Base-by-base conservation (phyloP, 2,113 vertebrate species). In the Sceloporus tristichus region DNA sequence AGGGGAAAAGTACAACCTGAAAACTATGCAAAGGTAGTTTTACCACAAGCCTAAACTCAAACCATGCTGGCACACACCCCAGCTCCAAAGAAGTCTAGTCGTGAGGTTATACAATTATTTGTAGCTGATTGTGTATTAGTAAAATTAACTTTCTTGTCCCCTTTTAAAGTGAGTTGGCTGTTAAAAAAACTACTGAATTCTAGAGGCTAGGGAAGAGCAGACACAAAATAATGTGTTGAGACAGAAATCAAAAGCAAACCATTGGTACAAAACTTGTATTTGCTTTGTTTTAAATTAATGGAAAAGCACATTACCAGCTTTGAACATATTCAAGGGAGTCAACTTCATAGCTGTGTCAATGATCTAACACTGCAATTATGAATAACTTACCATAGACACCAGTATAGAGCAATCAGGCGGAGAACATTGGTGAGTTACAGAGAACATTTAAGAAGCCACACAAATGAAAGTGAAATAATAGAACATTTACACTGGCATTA, bases 201-300 rank as follows among this genome's bases (percentile, higher is more conserved):
- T 53, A 38, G 38, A 29, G 4, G 38, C 5, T 18, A 10, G n/a
- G 34, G 3, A 29, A 4, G 70, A 23, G 40, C 23, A 34, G 1
- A 0, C 2, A 19, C 1, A 59, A 16, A 68, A 27, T 25, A 74
- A 83, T 27, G 73, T 75, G 74, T 88, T 66, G 0, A 25, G 65
- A 84, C n/a, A 38, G 42, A 38, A 80, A 79, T 16, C 75, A 89
- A 91, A 93, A 78, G 68, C 91, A 53, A 65, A 7, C 73, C 83
- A 77, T 2, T 13, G 76, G 88, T 88, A 87, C 21, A 91, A 89
- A 94, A 89, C 56, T 82, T 89, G 90, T 79, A 88, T 82, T 93
- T 89, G 91, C 75, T 75, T 91, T 86, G 87, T 54, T 89, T 89
- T 71, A 81, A 90, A 75, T 90, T 76, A 70, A 92, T 89, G 82